Percentiles rank a stretch among this genome's conserved stretches.
Evolutionary conservation across 1,140 invertebrate species (phyloP).

Genomic region (Temnothorax curvispinosus): DNA sequence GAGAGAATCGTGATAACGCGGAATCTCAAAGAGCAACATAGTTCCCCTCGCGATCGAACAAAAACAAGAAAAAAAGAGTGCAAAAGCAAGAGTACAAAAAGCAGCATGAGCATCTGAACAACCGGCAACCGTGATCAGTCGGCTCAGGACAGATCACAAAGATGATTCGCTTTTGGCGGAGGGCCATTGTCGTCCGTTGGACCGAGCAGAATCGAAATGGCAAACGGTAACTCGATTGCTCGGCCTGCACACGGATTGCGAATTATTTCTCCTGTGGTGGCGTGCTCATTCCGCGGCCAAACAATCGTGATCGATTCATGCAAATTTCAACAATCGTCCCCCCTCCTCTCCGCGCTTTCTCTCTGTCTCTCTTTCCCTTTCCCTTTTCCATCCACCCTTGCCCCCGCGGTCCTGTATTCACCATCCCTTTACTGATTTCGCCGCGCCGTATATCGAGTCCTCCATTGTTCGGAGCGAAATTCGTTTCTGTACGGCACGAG

Average conservation of each 20-base stretch:
- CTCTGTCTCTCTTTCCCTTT: conserved; percentile 34
- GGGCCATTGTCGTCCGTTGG: conserved; percentile 82
- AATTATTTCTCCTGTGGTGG: conserved; percentile 83
- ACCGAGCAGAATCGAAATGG: conserved; percentile 84
- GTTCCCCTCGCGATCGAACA: background rate
- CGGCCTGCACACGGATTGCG: conserved; percentile 80
- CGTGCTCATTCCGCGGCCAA: conserved; percentile 81
- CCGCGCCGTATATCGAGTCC: conserved; percentile 76
- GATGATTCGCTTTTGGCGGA: conserved; percentile 83
- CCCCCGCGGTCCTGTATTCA: conserved; percentile 58
- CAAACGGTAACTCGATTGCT: conserved; percentile 84
- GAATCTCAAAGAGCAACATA: background rate
- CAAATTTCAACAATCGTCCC: conserved; percentile 83
- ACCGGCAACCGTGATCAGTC: conserved; percentile 55
- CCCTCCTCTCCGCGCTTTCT: conserved; percentile 46
- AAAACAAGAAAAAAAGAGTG: conserved; percentile 28
- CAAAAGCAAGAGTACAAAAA: conserved; percentile 12
- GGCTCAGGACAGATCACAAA: conserved; percentile 81
- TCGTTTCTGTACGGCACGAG: conserved; percentile 74
- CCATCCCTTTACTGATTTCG: conserved; percentile 75
- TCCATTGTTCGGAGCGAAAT: conserved; percentile 79
- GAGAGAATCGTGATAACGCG: conserved; percentile 5
- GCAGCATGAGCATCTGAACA: conserved; percentile 45
- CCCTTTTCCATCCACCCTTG: conserved; percentile 30
- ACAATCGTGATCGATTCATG: conserved; percentile 85